Evolutionary conservation across 35 echinoderm and acorn worm species (phyloP).

Genomic region (Apostichopus parvimensis): DNA sequence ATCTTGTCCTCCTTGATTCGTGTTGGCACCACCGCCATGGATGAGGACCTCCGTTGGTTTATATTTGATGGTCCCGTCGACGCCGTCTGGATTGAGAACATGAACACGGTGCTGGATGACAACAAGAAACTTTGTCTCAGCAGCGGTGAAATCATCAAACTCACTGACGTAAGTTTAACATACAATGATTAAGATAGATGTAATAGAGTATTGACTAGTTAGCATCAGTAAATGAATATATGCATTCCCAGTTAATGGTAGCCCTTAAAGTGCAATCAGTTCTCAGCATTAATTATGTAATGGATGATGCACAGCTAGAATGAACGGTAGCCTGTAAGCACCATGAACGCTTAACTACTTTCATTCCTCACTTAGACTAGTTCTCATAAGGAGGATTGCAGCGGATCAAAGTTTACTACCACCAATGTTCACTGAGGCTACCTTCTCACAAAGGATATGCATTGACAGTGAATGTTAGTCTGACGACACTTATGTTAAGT

Average conservation of each 20-base stretch:
- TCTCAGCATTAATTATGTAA: not conserved
- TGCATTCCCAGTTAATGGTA: too few relatives aligned
- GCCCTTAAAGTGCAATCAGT: not conserved
- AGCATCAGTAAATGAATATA: too few relatives aligned
- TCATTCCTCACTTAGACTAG: too few relatives aligned
- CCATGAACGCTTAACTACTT: too few relatives aligned
- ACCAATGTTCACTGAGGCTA: too few relatives aligned
- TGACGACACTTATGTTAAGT: too few relatives aligned
- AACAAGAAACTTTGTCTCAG: constrained; percentile 97
- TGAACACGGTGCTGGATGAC: constrained; percentile 98
- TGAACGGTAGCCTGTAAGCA: not conserved
- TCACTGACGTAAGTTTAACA: constrained; percentile 70
- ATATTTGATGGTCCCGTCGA: constrained; percentile 98
- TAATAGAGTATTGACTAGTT: too few relatives aligned
- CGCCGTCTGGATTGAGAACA: constrained; percentile 99
- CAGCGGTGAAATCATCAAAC: constrained; percentile 99
- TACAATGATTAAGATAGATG: too few relatives aligned
- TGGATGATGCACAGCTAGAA: not conserved
- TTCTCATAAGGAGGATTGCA: too few relatives aligned
- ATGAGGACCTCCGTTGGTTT: constrained; percentile 83
- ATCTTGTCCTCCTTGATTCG: constrained; percentile 97
- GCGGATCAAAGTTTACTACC: too few relatives aligned
- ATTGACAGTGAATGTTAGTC: too few relatives aligned
- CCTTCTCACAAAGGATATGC: too few relatives aligned
- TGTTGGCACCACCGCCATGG: constrained; percentile 62